A percentile compares a stretch with the other conserved stretches of the same genome.
phyloP scores from a whole-genome alignment of 2,797 vertebrate species.

The Siniperca obscura region DNA sequence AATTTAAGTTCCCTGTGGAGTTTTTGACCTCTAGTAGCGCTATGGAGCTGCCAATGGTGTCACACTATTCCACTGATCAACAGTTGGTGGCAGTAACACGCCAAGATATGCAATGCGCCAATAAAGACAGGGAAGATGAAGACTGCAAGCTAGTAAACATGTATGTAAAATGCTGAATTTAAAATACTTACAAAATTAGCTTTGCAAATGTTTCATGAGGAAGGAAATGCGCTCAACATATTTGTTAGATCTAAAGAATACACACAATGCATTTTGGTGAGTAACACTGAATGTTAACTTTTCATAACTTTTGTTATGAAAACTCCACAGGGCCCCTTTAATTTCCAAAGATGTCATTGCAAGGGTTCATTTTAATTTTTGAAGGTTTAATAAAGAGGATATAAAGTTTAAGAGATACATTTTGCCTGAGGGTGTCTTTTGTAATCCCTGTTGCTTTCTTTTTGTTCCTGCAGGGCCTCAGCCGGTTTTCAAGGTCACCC shows the following conservation, averaged over 20 bases:
- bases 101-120: background rate
- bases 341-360: conserved; percentile 2
- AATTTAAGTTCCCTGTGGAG: background rate
- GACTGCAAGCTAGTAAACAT: background rate
- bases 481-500: conserved; percentile 89
- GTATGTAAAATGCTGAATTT: background rate
- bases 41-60: background rate
- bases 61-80: background rate
- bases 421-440: conserved; percentile 8
- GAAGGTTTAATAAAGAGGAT: background rate
- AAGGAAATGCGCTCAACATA: background rate
- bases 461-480: conserved; percentile 85
- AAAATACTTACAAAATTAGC: background rate
- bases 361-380: background rate
- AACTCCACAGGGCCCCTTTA: background rate
- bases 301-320: background rate
- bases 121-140: background rate
- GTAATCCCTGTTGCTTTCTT: conserved; percentile 38
- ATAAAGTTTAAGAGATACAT: background rate
- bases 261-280: background rate
- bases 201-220: background rate
- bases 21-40: background rate
- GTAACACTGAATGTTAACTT: background rate
- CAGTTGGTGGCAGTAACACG: background rate
- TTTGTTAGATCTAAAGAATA: background rate